Base-by-base conservation (phyloP, 2,888 invertebrate species). In the Encarsia formosa region DNA sequence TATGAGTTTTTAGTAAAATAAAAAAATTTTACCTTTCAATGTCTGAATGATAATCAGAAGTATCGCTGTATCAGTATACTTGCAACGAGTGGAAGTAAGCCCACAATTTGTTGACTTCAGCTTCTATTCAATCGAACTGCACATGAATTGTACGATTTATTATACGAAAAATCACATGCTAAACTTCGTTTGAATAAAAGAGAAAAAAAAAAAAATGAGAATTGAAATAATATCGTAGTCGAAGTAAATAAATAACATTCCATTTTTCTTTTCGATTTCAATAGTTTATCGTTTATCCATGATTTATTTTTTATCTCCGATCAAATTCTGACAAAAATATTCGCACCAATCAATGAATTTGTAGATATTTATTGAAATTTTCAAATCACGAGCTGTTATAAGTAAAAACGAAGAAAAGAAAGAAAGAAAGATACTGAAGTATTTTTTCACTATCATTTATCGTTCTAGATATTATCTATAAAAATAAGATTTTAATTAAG, bases 221-320 rank as follows among this genome's bases (percentile, higher is more conserved):
- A 11, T 26, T 19, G 20, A 42, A 46, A 39, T 44, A 51, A 46
- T 49, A 39, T 55, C 52, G 49, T 52, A 55, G 55, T 55, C 52
- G 45, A 55, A 55, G 49, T 51, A 48, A 47, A n/a, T n/a, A n/a
- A 34, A 29, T 39, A 52, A 56, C 56, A 56, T 56, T 56, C 56
- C 56, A 56, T 40, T 51, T 55, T 51, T 46, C 38, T 48, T 52
- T 50, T 31, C 26, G 37, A 41, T 15, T n/a, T 40, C 40, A 24
- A 41, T 24, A 32, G 15, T 4, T 20, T 31, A 18, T 26, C n/a
- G 11, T 23, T 35, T 18, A 40, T 24, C 35, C 40, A 41, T 40
- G 16, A 43, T n/a, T n/a, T n/a, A 38, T 32, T 37, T 46, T 37
- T 42, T 35, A 35, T 45, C 46, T 32, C n/a, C n/a, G n/a, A n/a